Conservation (phyloP, 2,113 vertebrate species). For the Atlantisia rogersi region DNA sequence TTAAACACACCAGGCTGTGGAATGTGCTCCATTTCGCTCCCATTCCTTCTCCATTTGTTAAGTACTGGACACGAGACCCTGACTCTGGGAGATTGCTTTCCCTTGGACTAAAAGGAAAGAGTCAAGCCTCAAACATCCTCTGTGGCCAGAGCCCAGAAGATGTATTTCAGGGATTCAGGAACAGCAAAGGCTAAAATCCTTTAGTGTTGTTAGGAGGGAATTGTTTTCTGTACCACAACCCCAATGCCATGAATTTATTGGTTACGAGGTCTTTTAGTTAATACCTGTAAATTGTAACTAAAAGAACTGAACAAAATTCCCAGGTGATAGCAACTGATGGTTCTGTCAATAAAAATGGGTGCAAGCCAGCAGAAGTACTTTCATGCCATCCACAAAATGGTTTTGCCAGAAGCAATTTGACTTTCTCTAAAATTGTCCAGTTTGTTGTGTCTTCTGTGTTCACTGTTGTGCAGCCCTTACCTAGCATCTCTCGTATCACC, state of each 20-base stretch:
- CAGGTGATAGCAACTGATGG: background rate
- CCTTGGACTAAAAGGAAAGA: background rate
- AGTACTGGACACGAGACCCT: background rate
- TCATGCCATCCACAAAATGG: background rate
- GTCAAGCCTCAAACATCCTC: background rate
- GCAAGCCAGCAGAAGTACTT: background rate
- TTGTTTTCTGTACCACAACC: background rate
- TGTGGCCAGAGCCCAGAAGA: background rate
- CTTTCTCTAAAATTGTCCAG: background rate
- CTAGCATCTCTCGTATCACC: background rate
- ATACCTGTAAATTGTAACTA: background rate
- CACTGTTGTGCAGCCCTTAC: background rate
- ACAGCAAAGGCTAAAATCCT: background rate
- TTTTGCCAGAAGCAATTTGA: background rate
- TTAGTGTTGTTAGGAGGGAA: background rate
- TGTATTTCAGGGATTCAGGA: background rate
- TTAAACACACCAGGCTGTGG: conserved; percentile 71
- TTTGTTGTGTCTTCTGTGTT: too few relatives aligned
- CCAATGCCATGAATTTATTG: background rate
- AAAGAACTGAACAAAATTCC: background rate
- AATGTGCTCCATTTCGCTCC: conserved; percentile 62
- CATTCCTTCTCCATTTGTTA: conserved; percentile 54
- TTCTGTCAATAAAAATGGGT: background rate
- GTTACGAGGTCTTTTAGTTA: background rate
- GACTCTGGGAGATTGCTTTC: background rate